Evolutionary conservation across 2,797 vertebrate species (phyloP).

Genomic region (Bradypus variegatus): DNA sequence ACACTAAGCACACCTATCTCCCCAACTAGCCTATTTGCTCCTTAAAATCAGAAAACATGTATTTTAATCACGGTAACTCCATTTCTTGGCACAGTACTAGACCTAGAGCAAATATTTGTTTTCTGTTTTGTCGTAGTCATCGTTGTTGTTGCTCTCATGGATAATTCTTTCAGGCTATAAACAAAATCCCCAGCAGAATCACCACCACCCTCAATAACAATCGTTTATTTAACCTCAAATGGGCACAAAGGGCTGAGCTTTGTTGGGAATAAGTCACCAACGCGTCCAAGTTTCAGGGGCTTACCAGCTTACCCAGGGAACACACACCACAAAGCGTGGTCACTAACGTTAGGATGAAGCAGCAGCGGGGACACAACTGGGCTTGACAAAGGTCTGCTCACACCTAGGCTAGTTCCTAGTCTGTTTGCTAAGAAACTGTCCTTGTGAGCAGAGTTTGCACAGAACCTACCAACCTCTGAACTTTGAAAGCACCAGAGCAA

Average conservation of each 20-base stretch:
- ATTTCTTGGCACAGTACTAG: background rate
- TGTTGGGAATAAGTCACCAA: background rate
- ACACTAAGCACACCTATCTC: accelerated
- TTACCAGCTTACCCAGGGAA: background rate
- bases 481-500: background rate
- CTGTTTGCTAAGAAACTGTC: background rate
- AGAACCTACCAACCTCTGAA: background rate
- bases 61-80: background rate
- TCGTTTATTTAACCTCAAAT: background rate
- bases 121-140: background rate
- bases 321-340: too few species aligned
- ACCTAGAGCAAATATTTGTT: background rate
- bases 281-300: background rate
- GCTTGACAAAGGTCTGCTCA: background rate
- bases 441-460: background rate
- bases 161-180: background rate
- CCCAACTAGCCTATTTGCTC: background rate
- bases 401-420: background rate
- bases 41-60: background rate
- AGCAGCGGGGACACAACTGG: background rate
- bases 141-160: background rate
- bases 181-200: background rate
- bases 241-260: background rate
- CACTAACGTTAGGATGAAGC: background rate
- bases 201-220: background rate